Evolutionary conservation across 2,797 vertebrate species (phyloP).

Genomic region (Enteromius treurensis): DNA sequence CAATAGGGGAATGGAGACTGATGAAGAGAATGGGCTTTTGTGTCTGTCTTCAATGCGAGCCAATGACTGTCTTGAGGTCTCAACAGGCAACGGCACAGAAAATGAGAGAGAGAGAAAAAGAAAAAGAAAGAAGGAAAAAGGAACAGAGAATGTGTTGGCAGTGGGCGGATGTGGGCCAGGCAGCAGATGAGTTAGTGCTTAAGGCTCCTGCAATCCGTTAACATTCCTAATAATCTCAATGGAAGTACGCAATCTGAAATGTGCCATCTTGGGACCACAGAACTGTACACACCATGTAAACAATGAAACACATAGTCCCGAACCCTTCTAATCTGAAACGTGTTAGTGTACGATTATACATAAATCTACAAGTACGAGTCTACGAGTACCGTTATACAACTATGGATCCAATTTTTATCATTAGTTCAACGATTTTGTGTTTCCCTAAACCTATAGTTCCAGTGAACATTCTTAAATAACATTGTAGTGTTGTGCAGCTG

Average conservation of each 20-base stretch:
- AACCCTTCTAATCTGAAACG: not conserved
- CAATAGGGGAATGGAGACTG: constrained; percentile 23
- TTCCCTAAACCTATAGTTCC: not conserved
- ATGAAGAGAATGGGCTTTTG: constrained; percentile 37
- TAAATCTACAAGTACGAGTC: no score
- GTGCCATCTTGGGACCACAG: not conserved
- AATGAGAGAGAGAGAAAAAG: constrained; percentile 22
- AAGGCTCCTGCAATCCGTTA: not conserved
- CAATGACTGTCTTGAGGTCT: constrained; percentile 23
- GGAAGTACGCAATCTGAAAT: not conserved
- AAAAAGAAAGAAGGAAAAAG: not conserved
- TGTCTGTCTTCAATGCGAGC: constrained; percentile 29
- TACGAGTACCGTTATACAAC: not conserved
- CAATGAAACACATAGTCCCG: not conserved
- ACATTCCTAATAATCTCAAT: constrained; percentile 11
- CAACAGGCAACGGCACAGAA: constrained; percentile 3
- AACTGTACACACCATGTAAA: not conserved
- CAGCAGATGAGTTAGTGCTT: constrained; percentile 18
- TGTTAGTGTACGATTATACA: not conserved
- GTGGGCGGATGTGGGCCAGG: constrained; percentile 42
- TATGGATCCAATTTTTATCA: not conserved
- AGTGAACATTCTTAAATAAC: not conserved
- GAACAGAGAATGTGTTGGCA: not conserved
- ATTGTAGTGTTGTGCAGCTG: not conserved
- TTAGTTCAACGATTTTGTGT: not conserved